Base-by-base conservation (phyloP, 2,888 invertebrate genomes). In the Neoaliturus tenellus region DNA sequence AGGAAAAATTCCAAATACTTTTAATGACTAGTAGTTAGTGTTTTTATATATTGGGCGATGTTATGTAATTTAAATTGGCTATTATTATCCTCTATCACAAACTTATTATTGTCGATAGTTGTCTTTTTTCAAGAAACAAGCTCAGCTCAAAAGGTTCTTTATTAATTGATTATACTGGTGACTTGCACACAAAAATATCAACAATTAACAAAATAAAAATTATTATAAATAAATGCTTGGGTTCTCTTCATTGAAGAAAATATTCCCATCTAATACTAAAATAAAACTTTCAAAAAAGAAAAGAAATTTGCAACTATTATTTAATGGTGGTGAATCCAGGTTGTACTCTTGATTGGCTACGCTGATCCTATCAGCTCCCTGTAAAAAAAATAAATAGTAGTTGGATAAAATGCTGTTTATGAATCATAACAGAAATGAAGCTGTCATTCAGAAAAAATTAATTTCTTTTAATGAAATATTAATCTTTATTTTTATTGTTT, bases 341-440 rank as follows among this genome's bases (percentile, higher is more conserved):
- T 31, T 62, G 62, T 62, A 62, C 31, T 62, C 31, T 62, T 12
- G 28, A 28, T 62, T 62, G 31, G 87, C 88, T 90, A 91, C 87
- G 91, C 91, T 84, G 90, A 91, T 87, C 91, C 90, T 85, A 91
- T 88, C 83, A 91, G 89, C 88, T 91, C 91, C 87, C 91, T 91
- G 89, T n/a, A n/a, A n/a, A 41, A 89, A 90, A 87, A 87, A 51
- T 8, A 44, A 14, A 44, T 17, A 14, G 44, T 14, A 44, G n/a
- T n/a, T n/a, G n/a, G n/a, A n/a, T n/a, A n/a, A n/a, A n/a, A n/a
- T n/a, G n/a, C n/a, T n/a, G n/a, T n/a, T n/a, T n/a, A n/a, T n/a
- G n/a, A n/a, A n/a, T n/a, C n/a, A n/a, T n/a, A n/a, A n/a, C n/a
- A n/a, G n/a, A n/a, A n/a, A n/a, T n/a, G n/a, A n/a, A n/a, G n/a